Base-by-base conservation (phyloP, 2,888 invertebrate genomes). In the Bhutanitis thaidina region DNA sequence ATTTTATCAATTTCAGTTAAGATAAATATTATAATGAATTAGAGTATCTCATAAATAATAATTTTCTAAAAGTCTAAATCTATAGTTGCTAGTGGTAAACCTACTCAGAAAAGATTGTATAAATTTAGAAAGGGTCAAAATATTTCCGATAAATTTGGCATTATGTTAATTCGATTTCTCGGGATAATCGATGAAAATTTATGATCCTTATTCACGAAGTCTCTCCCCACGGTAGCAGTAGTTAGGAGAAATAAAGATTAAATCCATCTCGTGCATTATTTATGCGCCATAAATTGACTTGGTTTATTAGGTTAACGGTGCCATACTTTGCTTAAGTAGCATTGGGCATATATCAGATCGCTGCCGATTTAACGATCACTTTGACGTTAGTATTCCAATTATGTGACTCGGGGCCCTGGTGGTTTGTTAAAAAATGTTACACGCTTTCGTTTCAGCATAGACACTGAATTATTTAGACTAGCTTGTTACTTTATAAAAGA, bases 261-360 rank as follows among this genome's bases (percentile, higher is more conserved):
- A 32, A 16, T 13, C 32, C 43, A n/a, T n/a, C 25, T 25, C 25
- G 35, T 25, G 13, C 16, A 9, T 36, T 35, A 35, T 36, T 25
- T 36, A 44, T 14, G 44, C 36, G 27, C 27, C 3, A 35, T 44
- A 44, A 44, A 35, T 44, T 27, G 35, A 43, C 43, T 30, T 25
- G 20, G 5, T 14, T 44, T 44, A 44, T 36, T 29, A 37, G 14
- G 10, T 45, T 29, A 45, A 37, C 8, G 45, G 14, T 29, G 16
- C 45, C 16, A 14, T 37, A 37, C 29, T 37, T 29, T 14, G 27
- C 29, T 10, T 37, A 37, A 37, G 37, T 37, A 29, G 15, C 30
- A 29, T 37, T n/a, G 20, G 12, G 25, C 20, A 34, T 43, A 27
- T 35, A 37, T 45, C 29, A 15, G 12, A 37, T 37, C 29, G 29